Conservation (phyloP, 2,797 vertebrate species). For the Thalassophryne amazonica region DNA sequence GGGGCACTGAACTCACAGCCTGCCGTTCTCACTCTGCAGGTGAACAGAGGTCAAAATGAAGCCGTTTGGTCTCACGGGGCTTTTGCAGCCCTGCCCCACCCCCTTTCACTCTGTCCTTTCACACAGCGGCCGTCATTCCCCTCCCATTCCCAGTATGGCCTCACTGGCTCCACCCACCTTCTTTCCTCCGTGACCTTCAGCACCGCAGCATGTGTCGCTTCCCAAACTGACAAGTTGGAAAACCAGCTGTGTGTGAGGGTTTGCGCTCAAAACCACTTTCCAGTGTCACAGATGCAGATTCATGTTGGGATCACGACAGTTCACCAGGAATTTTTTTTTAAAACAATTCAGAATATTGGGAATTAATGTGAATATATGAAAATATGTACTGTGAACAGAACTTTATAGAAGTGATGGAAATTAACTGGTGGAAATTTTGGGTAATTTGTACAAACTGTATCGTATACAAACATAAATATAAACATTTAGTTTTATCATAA, state of each 20-base stretch:
- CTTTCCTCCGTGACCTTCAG: constrained; percentile 17
- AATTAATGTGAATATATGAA: no score
- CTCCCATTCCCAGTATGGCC: constrained; percentile 2
- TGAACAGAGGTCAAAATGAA: background rate
- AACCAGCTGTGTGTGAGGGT: constrained; percentile 3
- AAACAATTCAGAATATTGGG: no score
- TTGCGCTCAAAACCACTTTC: constrained; percentile 14
- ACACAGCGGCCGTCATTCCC: constrained; percentile 24
- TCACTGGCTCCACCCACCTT: background rate
- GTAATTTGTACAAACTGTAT: no score
- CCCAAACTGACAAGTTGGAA: background rate
- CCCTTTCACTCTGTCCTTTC: constrained; percentile 41
- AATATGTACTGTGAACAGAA: no score
- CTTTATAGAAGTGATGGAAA: no score
- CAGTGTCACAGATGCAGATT: constrained; percentile 15
- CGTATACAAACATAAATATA: no score
- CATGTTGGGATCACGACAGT: constrained; percentile 5
- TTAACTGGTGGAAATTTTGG: no score
- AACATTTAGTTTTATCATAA: no score
- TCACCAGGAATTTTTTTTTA: no score
- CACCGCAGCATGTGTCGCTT: constrained; percentile 11
- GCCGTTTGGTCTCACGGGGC: constrained; percentile 12
- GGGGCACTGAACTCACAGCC: no score
- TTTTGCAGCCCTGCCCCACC: background rate
- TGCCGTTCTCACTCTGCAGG: constrained; percentile 6